These are phyloP conservation scores for Camelus bactrianus DNA, from an alignment of 2,113 vertebrate genomes.

Conservation along the genomic window DNA sequence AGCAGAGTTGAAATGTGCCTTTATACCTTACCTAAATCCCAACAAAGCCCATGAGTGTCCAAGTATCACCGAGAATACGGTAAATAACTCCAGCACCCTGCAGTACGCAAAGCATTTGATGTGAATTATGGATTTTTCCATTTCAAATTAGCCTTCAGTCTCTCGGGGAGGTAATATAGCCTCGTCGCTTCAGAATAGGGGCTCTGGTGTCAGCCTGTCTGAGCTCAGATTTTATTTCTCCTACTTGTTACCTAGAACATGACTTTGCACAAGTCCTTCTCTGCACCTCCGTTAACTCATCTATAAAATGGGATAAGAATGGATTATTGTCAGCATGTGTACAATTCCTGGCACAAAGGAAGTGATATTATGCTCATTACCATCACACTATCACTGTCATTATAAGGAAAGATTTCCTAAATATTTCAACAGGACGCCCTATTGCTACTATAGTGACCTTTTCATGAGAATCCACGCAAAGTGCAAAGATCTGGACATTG, in stretches of 20 bases:
- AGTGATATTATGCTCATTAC: not conserved
- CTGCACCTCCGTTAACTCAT: not conserved
- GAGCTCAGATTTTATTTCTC: not conserved
- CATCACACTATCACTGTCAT: not conserved
- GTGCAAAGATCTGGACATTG: not conserved
- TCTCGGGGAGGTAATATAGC: not conserved
- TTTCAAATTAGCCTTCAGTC: not conserved
- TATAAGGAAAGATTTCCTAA: not conserved
- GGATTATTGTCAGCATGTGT: not conserved
- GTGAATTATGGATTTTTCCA: no score
- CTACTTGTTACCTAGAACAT: not conserved
- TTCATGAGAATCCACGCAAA: not conserved
- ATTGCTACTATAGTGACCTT: no score
- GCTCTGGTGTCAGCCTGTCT: not conserved
- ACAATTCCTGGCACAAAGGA: not conserved
- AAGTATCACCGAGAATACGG: not conserved
- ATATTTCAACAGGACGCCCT: not conserved
- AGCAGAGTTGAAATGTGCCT: not conserved
- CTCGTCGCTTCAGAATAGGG: not conserved
- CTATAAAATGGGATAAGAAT: not conserved
- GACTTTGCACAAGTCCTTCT: not conserved
- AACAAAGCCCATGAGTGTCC: not conserved
- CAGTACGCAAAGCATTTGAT: rapidly evolving
- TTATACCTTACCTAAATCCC: slow-evolving; percentile 43
- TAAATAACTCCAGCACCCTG: not conserved